These are phyloP conservation scores for Bufo bufo DNA, from an alignment of 2,113 vertebrate genomes.

Conservation along the genomic window DNA sequence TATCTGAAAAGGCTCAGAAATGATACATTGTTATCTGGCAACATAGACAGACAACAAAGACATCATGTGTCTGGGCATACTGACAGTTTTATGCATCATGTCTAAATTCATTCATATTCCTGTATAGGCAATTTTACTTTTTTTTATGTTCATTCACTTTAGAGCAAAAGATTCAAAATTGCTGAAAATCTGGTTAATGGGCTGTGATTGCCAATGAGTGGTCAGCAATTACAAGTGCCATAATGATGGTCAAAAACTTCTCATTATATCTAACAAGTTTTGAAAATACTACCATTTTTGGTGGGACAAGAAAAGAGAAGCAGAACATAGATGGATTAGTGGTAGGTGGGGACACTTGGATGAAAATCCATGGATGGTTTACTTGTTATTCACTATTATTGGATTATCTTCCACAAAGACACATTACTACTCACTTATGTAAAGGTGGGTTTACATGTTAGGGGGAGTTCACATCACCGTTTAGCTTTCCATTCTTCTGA, in stretches of 20 bases:
- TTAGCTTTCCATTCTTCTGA: too few relatives aligned
- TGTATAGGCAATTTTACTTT: neutral
- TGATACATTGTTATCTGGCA: constrained; percentile 34
- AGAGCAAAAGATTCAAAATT: neutral
- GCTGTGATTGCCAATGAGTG: neutral
- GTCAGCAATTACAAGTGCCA: neutral
- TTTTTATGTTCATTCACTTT: neutral
- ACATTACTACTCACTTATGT: neutral
- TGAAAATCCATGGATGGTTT: neutral
- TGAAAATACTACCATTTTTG: neutral
- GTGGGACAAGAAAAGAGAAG: neutral
- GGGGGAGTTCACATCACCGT: too few relatives aligned
- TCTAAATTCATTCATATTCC: neutral
- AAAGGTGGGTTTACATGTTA: too few relatives aligned
- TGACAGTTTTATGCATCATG: constrained; percentile 7
- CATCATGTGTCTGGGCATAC: constrained; percentile 20
- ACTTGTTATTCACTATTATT: neutral
- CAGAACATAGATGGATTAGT: too few relatives aligned
- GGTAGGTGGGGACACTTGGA: too few relatives aligned
- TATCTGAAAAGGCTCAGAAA: constrained; percentile 34
- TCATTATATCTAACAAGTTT: neutral
- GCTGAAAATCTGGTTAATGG: neutral
- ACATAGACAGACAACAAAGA: constrained; percentile 8
- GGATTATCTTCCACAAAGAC: neutral
- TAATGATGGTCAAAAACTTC: neutral